Percentiles rank a stretch among this genome's conserved stretches.
Conservation (phyloP, 2,888 invertebrate species). For the Drosophila antonietae region DNA sequence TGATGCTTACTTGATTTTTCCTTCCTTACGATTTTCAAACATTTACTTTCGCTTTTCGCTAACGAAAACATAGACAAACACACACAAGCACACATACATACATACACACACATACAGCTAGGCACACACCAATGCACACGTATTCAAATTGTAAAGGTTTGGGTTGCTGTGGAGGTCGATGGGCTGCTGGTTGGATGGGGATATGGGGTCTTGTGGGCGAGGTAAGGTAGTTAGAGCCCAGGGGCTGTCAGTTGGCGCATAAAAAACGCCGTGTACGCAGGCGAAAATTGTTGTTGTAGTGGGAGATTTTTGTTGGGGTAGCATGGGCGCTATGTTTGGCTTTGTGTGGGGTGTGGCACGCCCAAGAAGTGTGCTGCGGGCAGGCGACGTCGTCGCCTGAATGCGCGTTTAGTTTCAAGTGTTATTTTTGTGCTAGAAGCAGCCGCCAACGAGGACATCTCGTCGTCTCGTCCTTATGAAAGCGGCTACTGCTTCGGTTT, state of each 20-base stretch:
- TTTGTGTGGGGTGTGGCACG: constrained; percentile 34
- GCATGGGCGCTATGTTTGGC: constrained; percentile 10
- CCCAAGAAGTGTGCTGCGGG: constrained; percentile 34
- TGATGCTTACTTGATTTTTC: constrained; percentile 76
- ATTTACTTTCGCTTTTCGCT: constrained; percentile 79
- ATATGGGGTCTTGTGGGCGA: not conserved
- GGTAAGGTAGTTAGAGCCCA: constrained; percentile 43
- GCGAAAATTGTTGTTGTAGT: constrained; percentile 70
- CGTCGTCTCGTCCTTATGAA: constrained; percentile 46
- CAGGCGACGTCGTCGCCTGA: constrained; percentile 57
- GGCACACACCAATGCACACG: constrained; percentile 41
- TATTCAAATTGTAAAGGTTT: constrained; percentile 66
- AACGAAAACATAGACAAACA: constrained; percentile 73
- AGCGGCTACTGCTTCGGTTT: constrained; percentile 44
- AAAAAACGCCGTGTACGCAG: constrained; percentile 74
- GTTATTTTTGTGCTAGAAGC: constrained; percentile 79
- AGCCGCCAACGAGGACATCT: constrained; percentile 63
- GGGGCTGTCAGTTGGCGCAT: constrained; percentile 57
- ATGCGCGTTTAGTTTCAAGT: constrained; percentile 80
- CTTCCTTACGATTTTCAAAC: constrained; percentile 80
- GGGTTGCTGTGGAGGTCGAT: constrained; percentile 10
- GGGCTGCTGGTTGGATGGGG: constrained; percentile 2
- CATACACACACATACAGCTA: constrained; percentile 24
- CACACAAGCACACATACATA: constrained; percentile 44
- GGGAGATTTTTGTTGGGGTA: not conserved